Evolutionary conservation across 2,888 invertebrate species (phyloP).

Genomic region (Halocaridina rubra): DNA sequence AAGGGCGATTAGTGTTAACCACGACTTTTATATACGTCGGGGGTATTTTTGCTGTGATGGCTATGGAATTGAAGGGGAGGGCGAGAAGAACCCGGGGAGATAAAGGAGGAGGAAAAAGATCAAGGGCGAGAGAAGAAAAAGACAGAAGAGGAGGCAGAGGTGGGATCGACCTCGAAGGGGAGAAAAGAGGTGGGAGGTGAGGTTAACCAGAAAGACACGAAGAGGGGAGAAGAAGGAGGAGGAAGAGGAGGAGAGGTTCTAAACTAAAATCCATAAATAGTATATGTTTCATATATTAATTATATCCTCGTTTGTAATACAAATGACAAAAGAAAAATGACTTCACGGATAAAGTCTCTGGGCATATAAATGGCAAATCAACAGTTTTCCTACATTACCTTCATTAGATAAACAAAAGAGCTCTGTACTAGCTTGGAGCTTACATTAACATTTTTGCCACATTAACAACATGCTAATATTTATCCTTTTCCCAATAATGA

Average conservation of each 20-base stretch:
- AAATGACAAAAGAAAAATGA: no score
- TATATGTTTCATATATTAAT: no score
- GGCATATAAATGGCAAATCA: no score
- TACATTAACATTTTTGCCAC: no score
- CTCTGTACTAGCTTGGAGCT: no score
- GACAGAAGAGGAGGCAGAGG: not conserved
- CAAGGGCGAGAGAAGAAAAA: not conserved
- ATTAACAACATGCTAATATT: no score
- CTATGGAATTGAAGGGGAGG: conserved; percentile 50
- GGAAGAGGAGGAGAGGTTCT: not conserved
- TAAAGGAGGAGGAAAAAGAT: not conserved
- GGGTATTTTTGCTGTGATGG: conserved; percentile 53
- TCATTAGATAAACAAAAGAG: no score
- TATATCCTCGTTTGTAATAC: no score
- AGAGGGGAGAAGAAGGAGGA: not conserved
- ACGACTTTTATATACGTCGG: conserved; percentile 50
- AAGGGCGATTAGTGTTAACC: conserved; percentile 26
- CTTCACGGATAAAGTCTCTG: no score
- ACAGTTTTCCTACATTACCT: no score
- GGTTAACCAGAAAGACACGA: not conserved
- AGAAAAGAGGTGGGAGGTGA: not conserved
- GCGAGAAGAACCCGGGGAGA: not conserved
- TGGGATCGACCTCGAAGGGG: not conserved
- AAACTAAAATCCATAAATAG: no score
- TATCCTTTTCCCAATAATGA: no score